Evolutionary conservation across 2,888 invertebrate species (phyloP), one percentile per base, ranked within the genome.

Genomic region (Zootermopsis nevadensis): DNA sequence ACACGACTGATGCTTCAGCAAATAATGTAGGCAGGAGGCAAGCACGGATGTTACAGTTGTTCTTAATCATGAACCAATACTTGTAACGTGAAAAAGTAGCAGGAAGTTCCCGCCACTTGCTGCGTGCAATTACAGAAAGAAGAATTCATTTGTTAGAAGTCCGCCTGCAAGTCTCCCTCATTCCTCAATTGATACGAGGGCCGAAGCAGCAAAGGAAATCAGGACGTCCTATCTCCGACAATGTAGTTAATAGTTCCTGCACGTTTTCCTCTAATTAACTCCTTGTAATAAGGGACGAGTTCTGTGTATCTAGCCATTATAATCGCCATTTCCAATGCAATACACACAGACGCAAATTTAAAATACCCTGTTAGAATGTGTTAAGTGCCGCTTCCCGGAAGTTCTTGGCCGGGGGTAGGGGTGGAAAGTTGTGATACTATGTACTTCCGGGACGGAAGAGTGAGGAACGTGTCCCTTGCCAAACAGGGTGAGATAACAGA

Each of bases 321-420:
- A 60, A 60, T 60, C 60, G n/a, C 27, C 60, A 24, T n/a, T n/a
- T 60, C n/a, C 2, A 0, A n/a, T n/a, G n/a, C n/a, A 0, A 27
- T 60, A 60, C 60, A n/a, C n/a, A 33, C 74, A 74, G 74, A 38
- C 2, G 74, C 74, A 74, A 38, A n/a, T 38, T 74, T 38, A 72
- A 72, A 74, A 74, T n/a, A n/a, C 74, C 74, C 74, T 35, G 38
- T 38, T 38, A 42, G 38, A 38, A 74, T 3, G 74, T 74, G 74
- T 42, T 74, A 74, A 74, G 38, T 74, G 74, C 38, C 74, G 74
- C 38, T 74, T 74, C 74, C 74, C 74, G 74, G 74, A 74, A 74
- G 42, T 74, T n/a, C 74, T 74, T 31, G 33, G 22, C n/a, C 74
- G 8, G 35, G 33, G 69, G 22, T 74, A 38, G n/a, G 74, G 38